These are phyloP conservation scores for Mesocricetus auratus DNA, from an alignment of 2,113 vertebrate species.

Conservation along the genomic window DNA sequence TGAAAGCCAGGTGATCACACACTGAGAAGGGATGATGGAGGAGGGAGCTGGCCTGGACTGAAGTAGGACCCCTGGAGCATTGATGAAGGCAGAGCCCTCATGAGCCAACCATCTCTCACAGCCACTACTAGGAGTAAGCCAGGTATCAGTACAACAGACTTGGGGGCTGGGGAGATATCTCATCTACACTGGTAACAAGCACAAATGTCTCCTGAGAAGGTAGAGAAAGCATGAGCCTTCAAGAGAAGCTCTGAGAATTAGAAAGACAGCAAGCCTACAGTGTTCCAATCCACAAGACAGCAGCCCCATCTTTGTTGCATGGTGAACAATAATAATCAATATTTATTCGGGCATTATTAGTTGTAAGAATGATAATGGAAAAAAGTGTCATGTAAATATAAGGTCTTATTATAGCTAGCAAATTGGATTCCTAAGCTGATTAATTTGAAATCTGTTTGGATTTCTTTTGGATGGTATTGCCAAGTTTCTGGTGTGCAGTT, in stretches of 20 bases:
- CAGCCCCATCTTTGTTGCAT: not conserved
- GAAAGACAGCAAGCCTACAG: not conserved
- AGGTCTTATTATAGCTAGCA: constrained; percentile 69
- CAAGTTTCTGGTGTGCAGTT: constrained; percentile 69
- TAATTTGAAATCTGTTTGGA: constrained; percentile 72
- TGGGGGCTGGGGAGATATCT: not conserved
- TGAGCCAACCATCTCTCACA: not conserved
- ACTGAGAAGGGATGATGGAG: no score
- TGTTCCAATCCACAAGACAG: not conserved
- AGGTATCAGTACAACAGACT: not conserved
- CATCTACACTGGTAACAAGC: not conserved
- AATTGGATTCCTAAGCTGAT: constrained; percentile 65
- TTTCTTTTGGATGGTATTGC: constrained; percentile 48
- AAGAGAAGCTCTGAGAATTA: not conserved
- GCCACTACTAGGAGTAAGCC: not conserved
- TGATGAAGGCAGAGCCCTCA: not conserved
- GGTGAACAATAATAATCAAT: constrained; percentile 28
- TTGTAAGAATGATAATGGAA: constrained; percentile 17
- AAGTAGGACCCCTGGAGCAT: accelerated
- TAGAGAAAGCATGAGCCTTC: not conserved
- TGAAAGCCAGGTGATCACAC: not conserved
- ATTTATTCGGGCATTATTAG: constrained; percentile 60
- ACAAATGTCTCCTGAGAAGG: not conserved
- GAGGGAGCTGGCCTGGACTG: accelerated
- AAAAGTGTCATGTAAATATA: constrained; percentile 54